phyloP scores from a whole-genome alignment of 2,888 invertebrate genomes.

The Seladonia tumulorum region DNA sequence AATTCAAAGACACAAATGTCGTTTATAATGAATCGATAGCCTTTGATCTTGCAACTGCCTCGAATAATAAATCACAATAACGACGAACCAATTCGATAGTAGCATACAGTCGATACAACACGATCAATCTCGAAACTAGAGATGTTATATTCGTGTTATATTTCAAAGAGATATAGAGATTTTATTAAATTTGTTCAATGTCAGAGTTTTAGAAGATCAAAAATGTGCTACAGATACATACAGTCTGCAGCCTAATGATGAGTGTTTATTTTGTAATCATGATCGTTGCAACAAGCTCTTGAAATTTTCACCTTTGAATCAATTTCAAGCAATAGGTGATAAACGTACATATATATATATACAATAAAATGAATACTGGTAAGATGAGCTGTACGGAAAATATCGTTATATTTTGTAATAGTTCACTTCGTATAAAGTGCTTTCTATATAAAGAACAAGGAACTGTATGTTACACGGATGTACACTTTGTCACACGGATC shows the following conservation, averaged over 20 bases:
- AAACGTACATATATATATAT: background rate
- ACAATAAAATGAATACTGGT: conserved; percentile 12
- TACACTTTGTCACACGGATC: background rate
- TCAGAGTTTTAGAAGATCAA: background rate
- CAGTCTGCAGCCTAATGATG: background rate
- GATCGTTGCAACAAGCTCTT: background rate
- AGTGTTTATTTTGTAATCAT: conserved; percentile 3
- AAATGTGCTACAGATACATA: background rate
- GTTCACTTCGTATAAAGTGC: conserved; percentile 24
- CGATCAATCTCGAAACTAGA: background rate
- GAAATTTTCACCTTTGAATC: background rate
- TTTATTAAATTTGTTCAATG: background rate
- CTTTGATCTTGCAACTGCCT: conserved; percentile 2
- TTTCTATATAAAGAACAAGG: background rate
- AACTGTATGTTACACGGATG: conserved; percentile 11
- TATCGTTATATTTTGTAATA: conserved; percentile 46
- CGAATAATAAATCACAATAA: conserved; percentile 4
- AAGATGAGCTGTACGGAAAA: conserved; percentile 10
- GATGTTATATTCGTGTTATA: background rate
- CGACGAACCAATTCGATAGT: conserved; percentile 32
- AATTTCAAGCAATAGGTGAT: background rate
- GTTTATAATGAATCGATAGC: background rate
- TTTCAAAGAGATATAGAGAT: background rate
- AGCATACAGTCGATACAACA: background rate
- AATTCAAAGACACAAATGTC: background rate